These are phyloP conservation scores for Listrodromus nycthemerus DNA, from an alignment of 2,888 invertebrate genomes.

Conservation along the genomic window DNA sequence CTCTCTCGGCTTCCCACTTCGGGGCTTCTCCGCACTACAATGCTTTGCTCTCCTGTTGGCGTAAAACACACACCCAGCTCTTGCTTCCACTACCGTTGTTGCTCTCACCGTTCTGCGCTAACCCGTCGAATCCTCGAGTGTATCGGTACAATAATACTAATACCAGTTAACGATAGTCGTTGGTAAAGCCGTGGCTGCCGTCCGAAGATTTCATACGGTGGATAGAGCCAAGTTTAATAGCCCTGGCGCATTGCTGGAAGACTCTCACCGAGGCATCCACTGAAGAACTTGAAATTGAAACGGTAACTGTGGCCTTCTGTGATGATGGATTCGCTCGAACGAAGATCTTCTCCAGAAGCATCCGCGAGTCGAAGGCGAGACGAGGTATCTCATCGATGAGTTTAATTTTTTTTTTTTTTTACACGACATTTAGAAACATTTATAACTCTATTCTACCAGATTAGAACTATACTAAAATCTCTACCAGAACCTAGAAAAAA, in stretches of 20 bases:
- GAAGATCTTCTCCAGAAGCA: neutral
- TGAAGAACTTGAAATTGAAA: slow-evolving; percentile 39
- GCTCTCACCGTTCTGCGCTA: slow-evolving; percentile 12
- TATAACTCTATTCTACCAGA: too few relatives aligned
- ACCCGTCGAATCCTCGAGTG: slow-evolving; percentile 37
- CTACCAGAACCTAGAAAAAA: too few relatives aligned
- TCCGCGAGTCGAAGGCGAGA: neutral
- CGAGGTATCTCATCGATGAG: neutral
- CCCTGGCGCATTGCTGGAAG: slow-evolving; percentile 35
- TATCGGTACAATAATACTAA: slow-evolving; percentile 45
- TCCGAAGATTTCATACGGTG: slow-evolving; percentile 61
- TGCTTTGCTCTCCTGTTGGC: slow-evolving; percentile 15
- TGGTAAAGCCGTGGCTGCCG: slow-evolving; percentile 3
- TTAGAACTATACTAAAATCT: too few relatives aligned
- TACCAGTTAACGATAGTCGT: slow-evolving; percentile 29
- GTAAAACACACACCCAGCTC: neutral
- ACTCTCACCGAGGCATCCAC: neutral
- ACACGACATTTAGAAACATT: neutral
- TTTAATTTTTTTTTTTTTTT: neutral
- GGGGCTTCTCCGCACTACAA: slow-evolving; percentile 9
- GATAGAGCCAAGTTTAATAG: slow-evolving; percentile 68
- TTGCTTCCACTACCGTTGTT: neutral
- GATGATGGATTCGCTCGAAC: neutral
- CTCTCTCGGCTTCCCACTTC: slow-evolving; percentile 35
- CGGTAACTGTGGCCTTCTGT: slow-evolving; percentile 9